Percentiles rank a stretch among this genome's conserved stretches.
phyloP scores from a whole-genome alignment of 2,113 vertebrate genomes.

The Ornithorhynchus anatinus region DNA sequence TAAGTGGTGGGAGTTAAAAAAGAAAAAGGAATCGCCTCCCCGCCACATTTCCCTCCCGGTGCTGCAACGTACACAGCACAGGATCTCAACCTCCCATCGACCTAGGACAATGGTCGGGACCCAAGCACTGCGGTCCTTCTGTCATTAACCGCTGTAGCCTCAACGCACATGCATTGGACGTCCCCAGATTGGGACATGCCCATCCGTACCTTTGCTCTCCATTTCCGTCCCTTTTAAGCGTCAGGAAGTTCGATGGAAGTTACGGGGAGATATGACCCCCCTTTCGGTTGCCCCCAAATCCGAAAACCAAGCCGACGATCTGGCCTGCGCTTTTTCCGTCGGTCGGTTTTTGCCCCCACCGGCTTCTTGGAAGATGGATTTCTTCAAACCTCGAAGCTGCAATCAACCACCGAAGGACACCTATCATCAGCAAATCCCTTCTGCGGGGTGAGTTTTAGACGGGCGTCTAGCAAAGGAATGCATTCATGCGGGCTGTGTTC shows the following conservation, averaged over 20 bases:
- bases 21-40: constrained; percentile 57
- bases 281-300: constrained; percentile 49
- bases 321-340: constrained; percentile 59
- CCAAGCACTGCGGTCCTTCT: constrained; percentile 70
- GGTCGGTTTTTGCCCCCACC: constrained; percentile 59
- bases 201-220: constrained; percentile 86
- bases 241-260: constrained; percentile 74
- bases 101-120: constrained; percentile 49
- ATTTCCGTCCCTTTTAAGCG: constrained; percentile 70
- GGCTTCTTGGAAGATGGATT: constrained; percentile 65
- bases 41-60: constrained; percentile 39
- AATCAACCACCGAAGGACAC: constrained; percentile 61
- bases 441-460: not conserved
- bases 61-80: constrained; percentile 65
- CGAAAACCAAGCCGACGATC: constrained; percentile 58
- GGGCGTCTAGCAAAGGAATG: constrained; percentile 5
- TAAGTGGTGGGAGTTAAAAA: constrained; percentile 47
- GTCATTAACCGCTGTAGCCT: constrained; percentile 34
- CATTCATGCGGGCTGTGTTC: constrained; percentile 6
- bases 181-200: constrained; percentile 17
- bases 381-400: constrained; percentile 71
- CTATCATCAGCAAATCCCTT: constrained; percentile 20
- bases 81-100: constrained; percentile 58
- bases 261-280: constrained; percentile 64
- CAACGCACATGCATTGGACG: constrained; percentile 32